Evolutionary conservation across 2,113 vertebrate species (phyloP), one percentile per base, ranked within the genome.

Genomic region (Albula goreensis): DNA sequence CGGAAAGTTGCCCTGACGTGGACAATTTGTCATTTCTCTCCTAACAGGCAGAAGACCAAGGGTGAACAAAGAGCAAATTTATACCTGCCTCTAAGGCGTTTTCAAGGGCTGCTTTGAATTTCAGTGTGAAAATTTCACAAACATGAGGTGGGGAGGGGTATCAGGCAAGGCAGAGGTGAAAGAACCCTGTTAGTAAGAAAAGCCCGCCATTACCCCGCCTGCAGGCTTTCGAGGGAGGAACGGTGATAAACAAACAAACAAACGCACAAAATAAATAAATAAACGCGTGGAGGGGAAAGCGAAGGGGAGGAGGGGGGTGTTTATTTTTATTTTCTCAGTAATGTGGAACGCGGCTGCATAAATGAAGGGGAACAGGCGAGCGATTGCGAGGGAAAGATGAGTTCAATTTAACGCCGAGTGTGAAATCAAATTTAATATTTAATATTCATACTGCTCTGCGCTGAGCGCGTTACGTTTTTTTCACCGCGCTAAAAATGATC

Each of bases 331-430:
- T 86, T 83, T 78, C 63, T 80, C 70, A 52, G 80, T 86, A 78
- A 86, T 86, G 85, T 86, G 85, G 82, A 80, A 87, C 85, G 85
- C 85, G 85, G 85, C 82, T 80, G 81, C 83, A 84, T 83, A 84
- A 85, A 84, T 70, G 82, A 66, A 80, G 80, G 52, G 53, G 83
- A 81, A 84, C 74, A 82, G 83, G 78, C 50, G 50, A 56, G 83
- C 66, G 80, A 83, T 83, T 84, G 87, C 60, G 66, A 52, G 86
- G 53, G 86, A 78, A 85, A 87, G 86, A 87, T 80, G 86, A 50
- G 63, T 85, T 66, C 84, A 86, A 89, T 88, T 86, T 89, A 88
- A 86, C 89, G 89, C 86, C 85, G 81, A 74, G 85, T 88, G 53
- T 85, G 83, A 82, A 81, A 88, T 88, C 85, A 89, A 88, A 85